These are phyloP conservation scores for Trachythela sp. DNA, from an alignment of 64 coral and sea anemone species.

Conservation along the genomic window DNA sequence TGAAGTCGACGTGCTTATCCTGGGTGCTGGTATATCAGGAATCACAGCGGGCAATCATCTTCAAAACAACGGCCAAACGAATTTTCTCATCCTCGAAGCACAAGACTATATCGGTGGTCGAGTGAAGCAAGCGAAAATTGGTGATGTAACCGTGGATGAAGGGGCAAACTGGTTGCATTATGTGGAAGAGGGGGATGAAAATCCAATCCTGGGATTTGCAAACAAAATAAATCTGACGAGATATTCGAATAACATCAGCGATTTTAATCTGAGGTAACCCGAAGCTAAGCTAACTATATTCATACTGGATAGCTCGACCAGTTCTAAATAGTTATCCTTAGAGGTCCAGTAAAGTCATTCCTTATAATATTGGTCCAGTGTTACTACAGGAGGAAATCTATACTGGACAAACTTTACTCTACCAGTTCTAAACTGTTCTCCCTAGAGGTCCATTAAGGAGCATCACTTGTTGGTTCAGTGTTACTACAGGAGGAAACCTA, in stretches of 20 bases:
- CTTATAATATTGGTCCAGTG: no score
- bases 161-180: conserved; percentile 72
- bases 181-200: conserved; percentile 46
- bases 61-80: conserved; percentile 26
- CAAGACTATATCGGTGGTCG: conserved; percentile 54
- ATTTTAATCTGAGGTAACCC: background rate
- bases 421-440: no score
- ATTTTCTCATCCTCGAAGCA: conserved; percentile 75
- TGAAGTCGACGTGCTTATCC: conserved; percentile 45
- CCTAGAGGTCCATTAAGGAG: no score
- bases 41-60: conserved; percentile 55
- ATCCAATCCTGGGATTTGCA: conserved; percentile 33
- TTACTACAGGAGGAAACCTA: no score
- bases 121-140: conserved; percentile 34
- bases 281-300: no score
- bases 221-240: background rate
- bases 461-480: no score
- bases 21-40: conserved; percentile 60
- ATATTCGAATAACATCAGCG: background rate
- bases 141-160: conserved; percentile 48
- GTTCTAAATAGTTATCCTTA: no score
- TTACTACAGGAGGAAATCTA: no score
- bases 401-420: no score
- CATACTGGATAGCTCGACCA: no score
- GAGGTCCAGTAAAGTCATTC: no score